Conservation (phyloP, 2,797 vertebrate species). For the Pyrrhura leucotis region DNA sequence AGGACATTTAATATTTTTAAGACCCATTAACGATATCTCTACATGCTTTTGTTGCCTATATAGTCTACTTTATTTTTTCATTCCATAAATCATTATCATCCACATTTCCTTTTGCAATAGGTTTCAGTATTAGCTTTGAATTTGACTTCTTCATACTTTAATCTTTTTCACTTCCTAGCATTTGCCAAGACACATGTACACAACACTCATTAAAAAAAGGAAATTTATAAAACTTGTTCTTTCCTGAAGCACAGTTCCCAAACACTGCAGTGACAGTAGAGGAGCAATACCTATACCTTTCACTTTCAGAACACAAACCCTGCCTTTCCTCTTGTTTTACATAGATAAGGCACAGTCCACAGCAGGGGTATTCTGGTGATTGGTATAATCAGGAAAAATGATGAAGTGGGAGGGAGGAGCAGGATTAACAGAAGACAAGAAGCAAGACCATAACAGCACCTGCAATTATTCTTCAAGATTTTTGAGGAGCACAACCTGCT, state of each 20-base stretch:
- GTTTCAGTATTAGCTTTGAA: not conserved
- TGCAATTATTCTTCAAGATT: accelerated
- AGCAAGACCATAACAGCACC: not conserved
- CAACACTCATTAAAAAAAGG: not conserved
- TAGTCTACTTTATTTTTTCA: accelerated
- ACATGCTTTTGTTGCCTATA: not conserved
- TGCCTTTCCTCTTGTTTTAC: not conserved
- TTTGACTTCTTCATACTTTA: not conserved
- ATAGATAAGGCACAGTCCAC: not conserved
- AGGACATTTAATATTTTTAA: not conserved
- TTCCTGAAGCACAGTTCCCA: not conserved
- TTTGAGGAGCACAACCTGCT: accelerated
- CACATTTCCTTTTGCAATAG: not conserved
- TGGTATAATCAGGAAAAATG: accelerated
- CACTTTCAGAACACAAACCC: not conserved
- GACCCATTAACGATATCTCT: not conserved
- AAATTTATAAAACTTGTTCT: not conserved
- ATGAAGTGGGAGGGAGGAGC: accelerated
- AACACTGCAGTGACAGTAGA: not conserved
- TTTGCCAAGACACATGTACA: not conserved
- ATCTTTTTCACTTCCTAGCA: not conserved
- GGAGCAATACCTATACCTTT: accelerated
- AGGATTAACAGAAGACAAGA: not conserved
- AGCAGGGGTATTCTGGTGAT: accelerated
- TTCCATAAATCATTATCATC: not conserved